These are phyloP conservation scores for Haliclystus octoradiatus DNA, from an alignment of 30 jellyfish, hydroid and myxozoan genomes.

Conservation along the genomic window DNA sequence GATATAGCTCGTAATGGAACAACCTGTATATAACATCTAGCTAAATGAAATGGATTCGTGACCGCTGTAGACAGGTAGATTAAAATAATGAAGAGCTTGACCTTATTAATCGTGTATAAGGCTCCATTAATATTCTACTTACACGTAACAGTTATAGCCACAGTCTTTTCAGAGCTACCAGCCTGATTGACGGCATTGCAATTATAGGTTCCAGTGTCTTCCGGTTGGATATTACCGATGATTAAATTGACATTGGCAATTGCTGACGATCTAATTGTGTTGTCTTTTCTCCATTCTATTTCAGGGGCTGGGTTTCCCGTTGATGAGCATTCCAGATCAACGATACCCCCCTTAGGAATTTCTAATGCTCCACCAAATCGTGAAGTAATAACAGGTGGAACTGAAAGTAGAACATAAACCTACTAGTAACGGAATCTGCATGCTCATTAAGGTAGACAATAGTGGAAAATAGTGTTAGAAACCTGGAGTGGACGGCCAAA, in stretches of 20 bases:
- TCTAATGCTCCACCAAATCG: not conserved
- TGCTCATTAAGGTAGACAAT: no score
- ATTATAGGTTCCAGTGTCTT: constrained; percentile 20
- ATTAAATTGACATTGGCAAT: not conserved
- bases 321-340: not conserved
- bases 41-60: no score
- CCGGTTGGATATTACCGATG: constrained; percentile 6
- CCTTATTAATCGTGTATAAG: no score
- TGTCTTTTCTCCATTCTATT: not conserved
- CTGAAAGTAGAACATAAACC: no score
- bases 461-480: no score
- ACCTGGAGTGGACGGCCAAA: no score
- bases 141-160: constrained; percentile 28
- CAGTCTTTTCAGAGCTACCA: constrained; percentile 6
- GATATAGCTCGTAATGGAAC: no score
- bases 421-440: no score
- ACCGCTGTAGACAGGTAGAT: no score
- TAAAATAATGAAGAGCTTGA: no score
- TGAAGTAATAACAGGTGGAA: not conserved
- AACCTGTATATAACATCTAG: no score
- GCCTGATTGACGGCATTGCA: constrained; percentile 38
- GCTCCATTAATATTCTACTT: no score
- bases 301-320: not conserved
- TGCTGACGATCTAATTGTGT: not conserved
- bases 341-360: not conserved